Evolutionary conservation across 1,140 invertebrate species (phyloP), one percentile per base, ranked within the genome.

Genomic region (Triops longicaudatus): DNA sequence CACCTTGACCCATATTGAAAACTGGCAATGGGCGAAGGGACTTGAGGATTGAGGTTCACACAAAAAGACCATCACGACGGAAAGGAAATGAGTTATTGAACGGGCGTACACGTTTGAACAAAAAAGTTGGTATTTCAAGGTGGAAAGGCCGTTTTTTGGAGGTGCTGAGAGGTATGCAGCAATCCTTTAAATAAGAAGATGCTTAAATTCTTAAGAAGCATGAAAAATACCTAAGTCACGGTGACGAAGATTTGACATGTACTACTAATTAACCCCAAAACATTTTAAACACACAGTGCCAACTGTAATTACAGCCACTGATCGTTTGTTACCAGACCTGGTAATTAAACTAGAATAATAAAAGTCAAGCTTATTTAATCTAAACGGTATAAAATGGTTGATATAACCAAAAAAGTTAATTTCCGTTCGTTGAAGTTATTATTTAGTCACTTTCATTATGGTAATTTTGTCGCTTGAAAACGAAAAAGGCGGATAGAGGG

Each of bases 1-100:
- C 50, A 63, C 50, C 50, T 63, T 63, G 50, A 63, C 50, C 50
- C 50, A 63, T 63, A 63, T 63, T 63, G 50, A 63, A 63, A 22
- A 63, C 50, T 63, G 50, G 50, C 50, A 22, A 63, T 22, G 50
- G 50, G 14, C 50, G 22, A 17, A 63, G 50, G 10, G 50, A 63
- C 50, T 22, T 5, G 50, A 63, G 22, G 50, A 63, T 9, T 17
- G 50, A 63, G 22, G 50, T 63, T 63, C 50, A 63, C 22, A 63
- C 50, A 63, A 63, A 63, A 63, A 10, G 17, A 14, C 50, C 14
- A 63, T 14, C 50, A 17, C 14, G 10, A 63, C 50, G 50, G 9
- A 22, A 17, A 9, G 50, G 50, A 22, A 63, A 63, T 63, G 50
- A 63, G 50, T 63, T 63, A 63, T 63, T 63, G 50, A 63, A 63